phyloP scores from a whole-genome alignment of 2,797 vertebrate species.

The Dipus sagitta region DNA sequence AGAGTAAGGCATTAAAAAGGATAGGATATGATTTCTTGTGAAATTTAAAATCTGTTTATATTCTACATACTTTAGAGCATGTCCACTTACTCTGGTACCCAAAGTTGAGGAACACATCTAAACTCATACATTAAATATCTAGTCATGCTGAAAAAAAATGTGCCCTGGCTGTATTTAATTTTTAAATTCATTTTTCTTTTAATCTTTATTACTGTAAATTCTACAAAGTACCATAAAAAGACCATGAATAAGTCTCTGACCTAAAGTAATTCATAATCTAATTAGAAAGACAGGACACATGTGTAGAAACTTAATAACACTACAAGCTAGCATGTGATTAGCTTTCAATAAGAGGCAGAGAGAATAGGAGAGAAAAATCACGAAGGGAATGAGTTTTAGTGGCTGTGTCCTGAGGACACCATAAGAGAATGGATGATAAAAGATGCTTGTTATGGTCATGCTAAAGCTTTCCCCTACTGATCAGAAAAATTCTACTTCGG shows the following conservation, averaged over 20 bases:
- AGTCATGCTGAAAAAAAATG: neutral
- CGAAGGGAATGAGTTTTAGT: neutral
- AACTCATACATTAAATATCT: conserved; percentile 8
- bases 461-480: neutral
- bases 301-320: neutral
- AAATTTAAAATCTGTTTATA: neutral
- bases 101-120: conserved; percentile 13
- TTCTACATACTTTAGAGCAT: neutral
- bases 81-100: neutral
- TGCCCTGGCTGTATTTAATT: neutral
- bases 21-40: neutral
- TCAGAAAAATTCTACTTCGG: neutral
- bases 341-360: neutral
- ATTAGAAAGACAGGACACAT: neutral
- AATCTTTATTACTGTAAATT: neutral
- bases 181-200: conserved; percentile 36
- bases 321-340: neutral
- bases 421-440: neutral
- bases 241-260: neutral
- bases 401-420: neutral
- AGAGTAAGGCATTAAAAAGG: neutral
- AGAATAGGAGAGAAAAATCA: neutral
- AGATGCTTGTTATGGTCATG: neutral
- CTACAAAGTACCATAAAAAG: neutral
- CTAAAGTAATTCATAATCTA: conserved; percentile 14